Evolutionary conservation across 2,113 vertebrate species (phyloP).

Genomic region (Zeus faber): DNA sequence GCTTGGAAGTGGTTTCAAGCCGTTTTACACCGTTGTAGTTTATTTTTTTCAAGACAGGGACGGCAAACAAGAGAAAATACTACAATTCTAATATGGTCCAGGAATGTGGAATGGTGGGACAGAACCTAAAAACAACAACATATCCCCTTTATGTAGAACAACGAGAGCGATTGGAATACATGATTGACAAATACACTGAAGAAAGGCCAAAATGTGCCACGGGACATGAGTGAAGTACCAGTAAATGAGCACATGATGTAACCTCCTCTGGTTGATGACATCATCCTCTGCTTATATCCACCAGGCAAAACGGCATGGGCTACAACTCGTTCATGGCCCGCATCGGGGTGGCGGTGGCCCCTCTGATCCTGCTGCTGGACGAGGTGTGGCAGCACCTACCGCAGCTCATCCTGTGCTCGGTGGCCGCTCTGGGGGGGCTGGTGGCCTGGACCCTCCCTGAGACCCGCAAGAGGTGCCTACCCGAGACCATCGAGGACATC

Average conservation of each 20-base stretch:
- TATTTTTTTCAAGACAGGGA: too few species aligned
- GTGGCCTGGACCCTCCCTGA: conserved; percentile 73
- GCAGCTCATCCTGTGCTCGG: conserved; percentile 63
- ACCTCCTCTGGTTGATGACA: too few species aligned
- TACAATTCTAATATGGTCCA: too few species aligned
- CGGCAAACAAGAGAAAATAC: too few species aligned
- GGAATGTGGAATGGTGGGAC: too few species aligned
- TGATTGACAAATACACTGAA: too few species aligned
- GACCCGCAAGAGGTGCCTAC: conserved; percentile 70
- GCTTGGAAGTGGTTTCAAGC: too few species aligned
- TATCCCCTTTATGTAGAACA: too few species aligned
- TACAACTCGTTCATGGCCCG: conserved; percentile 76
- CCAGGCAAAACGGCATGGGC: conserved; percentile 82
- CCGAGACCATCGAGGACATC: conserved; percentile 82
- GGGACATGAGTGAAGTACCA: not conserved
- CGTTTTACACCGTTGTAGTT: too few species aligned
- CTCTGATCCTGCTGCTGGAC: conserved; percentile 77
- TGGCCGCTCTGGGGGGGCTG: conserved; percentile 57
- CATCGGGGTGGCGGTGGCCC: conserved; percentile 76
- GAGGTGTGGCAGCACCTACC: conserved; percentile 77
- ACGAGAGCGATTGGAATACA: too few species aligned
- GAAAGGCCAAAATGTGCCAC: too few species aligned
- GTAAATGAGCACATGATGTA: not conserved
- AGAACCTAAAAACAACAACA: too few species aligned
- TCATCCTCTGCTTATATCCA: not conserved